These are phyloP conservation scores for Rhea pennata DNA, from an alignment of 2,113 vertebrate species.

Conservation along the genomic window DNA sequence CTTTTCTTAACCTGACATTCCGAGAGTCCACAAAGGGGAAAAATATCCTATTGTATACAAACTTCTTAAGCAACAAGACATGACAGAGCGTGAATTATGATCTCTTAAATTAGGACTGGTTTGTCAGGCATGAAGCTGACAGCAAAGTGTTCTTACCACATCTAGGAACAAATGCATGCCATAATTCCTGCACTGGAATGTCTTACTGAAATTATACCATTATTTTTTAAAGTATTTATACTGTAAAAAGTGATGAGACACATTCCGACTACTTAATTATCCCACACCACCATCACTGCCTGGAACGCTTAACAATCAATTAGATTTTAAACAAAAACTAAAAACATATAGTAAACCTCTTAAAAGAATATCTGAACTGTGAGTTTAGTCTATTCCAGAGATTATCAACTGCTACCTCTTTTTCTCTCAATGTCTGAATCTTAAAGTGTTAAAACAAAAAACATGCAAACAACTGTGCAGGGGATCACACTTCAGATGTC, in stretches of 20 bases:
- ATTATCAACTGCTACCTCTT: background rate
- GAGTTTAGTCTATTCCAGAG: background rate
- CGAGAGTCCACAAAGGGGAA: background rate
- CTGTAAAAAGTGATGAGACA: background rate
- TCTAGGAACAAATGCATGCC: background rate
- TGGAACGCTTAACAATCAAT: constrained; percentile 28
- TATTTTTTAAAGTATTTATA: background rate
- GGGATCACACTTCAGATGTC: background rate
- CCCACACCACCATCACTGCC: background rate
- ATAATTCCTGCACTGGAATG: background rate
- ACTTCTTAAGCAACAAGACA: background rate
- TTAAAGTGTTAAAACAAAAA: background rate
- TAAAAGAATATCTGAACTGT: background rate
- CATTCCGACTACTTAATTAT: constrained; percentile 25
- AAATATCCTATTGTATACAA: background rate
- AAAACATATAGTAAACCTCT: background rate
- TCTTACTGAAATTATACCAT: background rate
- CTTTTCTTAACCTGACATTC: background rate
- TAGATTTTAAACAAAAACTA: background rate
- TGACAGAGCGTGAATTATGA: background rate
- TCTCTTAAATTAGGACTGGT: background rate
- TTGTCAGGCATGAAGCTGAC: background rate
- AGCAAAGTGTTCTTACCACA: background rate
- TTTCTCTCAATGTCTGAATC: background rate
- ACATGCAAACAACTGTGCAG: background rate